phyloP scores from a whole-genome alignment of 2,113 vertebrate species.

The Syrmaticus mikado region DNA sequence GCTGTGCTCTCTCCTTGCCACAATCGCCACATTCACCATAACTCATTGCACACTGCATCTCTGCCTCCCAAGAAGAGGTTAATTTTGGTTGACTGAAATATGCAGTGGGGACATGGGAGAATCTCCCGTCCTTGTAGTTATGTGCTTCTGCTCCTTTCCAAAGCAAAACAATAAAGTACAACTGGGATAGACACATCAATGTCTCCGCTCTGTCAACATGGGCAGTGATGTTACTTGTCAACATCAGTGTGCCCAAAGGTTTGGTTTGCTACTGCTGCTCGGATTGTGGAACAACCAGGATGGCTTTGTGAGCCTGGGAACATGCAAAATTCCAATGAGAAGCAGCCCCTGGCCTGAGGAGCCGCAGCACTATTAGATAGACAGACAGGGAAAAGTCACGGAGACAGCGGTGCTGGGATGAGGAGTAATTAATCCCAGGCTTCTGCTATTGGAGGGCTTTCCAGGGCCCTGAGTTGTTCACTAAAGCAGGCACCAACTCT shows the following conservation, averaged over 20 bases:
- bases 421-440: background rate
- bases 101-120: background rate
- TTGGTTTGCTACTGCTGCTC: background rate
- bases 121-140: conserved; percentile 2
- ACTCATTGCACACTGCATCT: background rate
- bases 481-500: background rate
- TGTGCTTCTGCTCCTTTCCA: background rate
- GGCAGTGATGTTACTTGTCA: background rate
- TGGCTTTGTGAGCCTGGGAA: background rate
- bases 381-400: background rate
- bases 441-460: background rate
- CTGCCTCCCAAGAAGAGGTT: background rate
- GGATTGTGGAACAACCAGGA: background rate
- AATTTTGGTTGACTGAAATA: conserved; percentile 1
- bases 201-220: background rate
- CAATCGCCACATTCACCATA: fast-evolving
- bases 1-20: fast-evolving
- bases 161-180: background rate
- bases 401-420: fast-evolving
- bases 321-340: background rate
- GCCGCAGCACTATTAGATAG: background rate
- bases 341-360: background rate
- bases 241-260: background rate
- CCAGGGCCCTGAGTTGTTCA: background rate
- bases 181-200: background rate